phyloP scores from a whole-genome alignment of 2,888 invertebrate species.

The Apocheima hispidaria region DNA sequence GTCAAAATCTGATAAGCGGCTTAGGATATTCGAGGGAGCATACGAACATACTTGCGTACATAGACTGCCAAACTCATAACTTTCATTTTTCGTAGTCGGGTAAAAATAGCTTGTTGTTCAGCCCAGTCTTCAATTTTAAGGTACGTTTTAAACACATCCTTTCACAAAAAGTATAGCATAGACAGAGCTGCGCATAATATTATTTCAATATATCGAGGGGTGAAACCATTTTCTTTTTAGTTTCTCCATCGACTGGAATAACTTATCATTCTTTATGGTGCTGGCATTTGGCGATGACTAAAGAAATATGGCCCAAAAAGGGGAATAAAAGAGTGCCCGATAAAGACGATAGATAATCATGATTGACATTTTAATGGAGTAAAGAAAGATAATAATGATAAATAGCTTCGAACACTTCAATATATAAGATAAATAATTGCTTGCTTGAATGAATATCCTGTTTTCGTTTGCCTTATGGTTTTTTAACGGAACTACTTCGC shows the following conservation, averaged over 20 bases:
- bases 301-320: conserved; percentile 14
- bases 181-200: conserved; percentile 7
- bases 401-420: not conserved
- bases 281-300: conserved; percentile 4
- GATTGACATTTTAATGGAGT: conserved; percentile 4
- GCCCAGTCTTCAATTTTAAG: conserved; percentile 44
- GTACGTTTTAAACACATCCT: conserved; percentile 42
- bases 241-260: conserved; percentile 24
- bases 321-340: not conserved
- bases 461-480: too few relatives aligned
- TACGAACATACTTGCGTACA: too few relatives aligned
- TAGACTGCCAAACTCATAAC: too few relatives aligned
- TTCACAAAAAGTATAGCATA: conserved; percentile 37
- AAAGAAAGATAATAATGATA: not conserved
- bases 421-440: too few relatives aligned
- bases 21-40: too few relatives aligned
- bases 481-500: too few relatives aligned
- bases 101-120: too few relatives aligned
- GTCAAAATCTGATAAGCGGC: too few relatives aligned
- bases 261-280: conserved; percentile 15
- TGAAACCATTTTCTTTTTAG: not conserved
- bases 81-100: too few relatives aligned
- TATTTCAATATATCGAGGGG: not conserved
- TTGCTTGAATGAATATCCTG: too few relatives aligned
- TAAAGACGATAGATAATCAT: conserved; percentile 3